phyloP scores from a whole-genome alignment of 1,140 invertebrate genomes.

The Zeugodacus cucurbitae region DNA sequence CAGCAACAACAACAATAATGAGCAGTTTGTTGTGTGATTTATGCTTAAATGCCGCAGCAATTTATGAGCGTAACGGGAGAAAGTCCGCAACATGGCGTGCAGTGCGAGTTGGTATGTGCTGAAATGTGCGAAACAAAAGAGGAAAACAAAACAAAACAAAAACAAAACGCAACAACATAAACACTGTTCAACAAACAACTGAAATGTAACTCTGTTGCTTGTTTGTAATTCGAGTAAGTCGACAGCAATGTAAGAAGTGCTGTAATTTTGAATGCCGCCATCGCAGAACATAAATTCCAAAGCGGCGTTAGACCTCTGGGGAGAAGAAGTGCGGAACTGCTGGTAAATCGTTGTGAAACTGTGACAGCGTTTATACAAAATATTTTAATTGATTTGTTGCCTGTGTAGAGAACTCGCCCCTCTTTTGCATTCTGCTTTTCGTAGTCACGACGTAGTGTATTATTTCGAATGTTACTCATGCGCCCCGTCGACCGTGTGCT shows the following conservation, averaged over 20 bases:
- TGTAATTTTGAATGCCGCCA: not conserved
- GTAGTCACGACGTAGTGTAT: not conserved
- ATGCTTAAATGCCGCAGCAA: constrained; percentile 57
- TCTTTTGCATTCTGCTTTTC: not conserved
- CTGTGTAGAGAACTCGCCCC: not conserved
- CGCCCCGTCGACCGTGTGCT: not conserved
- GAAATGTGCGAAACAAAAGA: not conserved
- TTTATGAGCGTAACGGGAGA: constrained; percentile 48
- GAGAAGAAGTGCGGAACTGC: not conserved
- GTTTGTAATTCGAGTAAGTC: not conserved
- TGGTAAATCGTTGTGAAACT: not conserved
- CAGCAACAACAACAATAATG: constrained; percentile 55
- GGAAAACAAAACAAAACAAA: not conserved
- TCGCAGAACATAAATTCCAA: not conserved
- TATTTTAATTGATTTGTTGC: constrained; percentile 28
- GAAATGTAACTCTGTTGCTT: not conserved
- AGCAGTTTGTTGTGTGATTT: constrained; percentile 56
- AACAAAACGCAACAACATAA: not conserved
- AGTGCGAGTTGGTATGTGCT: not conserved
- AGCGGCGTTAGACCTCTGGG: not conserved
- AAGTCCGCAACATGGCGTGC: not conserved
- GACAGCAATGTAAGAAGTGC: not conserved
- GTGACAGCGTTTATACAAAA: constrained; percentile 9
- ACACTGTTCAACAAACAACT: not conserved
- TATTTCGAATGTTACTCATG: constrained; percentile 2